Evolutionary conservation across 1,140 invertebrate genomes (phyloP).

Genomic region (Hypothenemus hampei): DNA sequence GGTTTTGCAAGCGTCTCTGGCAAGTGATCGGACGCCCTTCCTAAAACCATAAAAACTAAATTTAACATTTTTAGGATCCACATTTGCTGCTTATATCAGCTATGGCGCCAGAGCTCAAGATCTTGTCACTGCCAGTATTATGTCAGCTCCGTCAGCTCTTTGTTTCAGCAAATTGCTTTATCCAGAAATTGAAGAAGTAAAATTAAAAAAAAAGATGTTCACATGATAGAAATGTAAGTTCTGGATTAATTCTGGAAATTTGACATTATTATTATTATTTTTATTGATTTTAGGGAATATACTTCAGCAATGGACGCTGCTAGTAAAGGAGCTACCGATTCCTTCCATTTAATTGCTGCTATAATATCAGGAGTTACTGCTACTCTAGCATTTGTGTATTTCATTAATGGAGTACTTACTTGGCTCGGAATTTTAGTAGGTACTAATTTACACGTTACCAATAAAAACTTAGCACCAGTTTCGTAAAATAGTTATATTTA

Average conservation of each 20-base stretch:
- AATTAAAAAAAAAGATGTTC: conserved; percentile 57
- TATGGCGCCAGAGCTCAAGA: conserved; percentile 82
- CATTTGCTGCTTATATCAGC: conserved; percentile 85
- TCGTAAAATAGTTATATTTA: too few relatives aligned
- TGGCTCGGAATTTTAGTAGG: conserved; percentile 79
- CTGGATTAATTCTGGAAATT: too few relatives aligned
- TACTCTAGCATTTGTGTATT: conserved; percentile 81
- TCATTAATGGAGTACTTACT: conserved; percentile 71
- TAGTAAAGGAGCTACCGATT: conserved; percentile 76
- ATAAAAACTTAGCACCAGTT: too few relatives aligned
- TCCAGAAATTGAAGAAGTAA: conserved; percentile 78
- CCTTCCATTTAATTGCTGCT: conserved; percentile 75
- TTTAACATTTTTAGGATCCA: conserved; percentile 57
- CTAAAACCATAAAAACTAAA: background rate
- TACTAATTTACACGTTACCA: too few relatives aligned
- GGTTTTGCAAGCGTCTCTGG: conserved; percentile 95
- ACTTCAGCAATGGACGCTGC: conserved; percentile 83
- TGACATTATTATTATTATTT: background rate
- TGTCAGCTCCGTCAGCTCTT: conserved; percentile 90
- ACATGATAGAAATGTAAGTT: conserved; percentile 30
- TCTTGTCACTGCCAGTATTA: conserved; percentile 85
- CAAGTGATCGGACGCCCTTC: conserved; percentile 29
- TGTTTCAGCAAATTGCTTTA: conserved; percentile 86
- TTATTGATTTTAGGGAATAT: conserved; percentile 60
- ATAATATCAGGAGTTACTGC: conserved; percentile 91